phyloP scores from a whole-genome alignment of 2,113 vertebrate genomes.

The Sphaerodactylus townsendi region DNA sequence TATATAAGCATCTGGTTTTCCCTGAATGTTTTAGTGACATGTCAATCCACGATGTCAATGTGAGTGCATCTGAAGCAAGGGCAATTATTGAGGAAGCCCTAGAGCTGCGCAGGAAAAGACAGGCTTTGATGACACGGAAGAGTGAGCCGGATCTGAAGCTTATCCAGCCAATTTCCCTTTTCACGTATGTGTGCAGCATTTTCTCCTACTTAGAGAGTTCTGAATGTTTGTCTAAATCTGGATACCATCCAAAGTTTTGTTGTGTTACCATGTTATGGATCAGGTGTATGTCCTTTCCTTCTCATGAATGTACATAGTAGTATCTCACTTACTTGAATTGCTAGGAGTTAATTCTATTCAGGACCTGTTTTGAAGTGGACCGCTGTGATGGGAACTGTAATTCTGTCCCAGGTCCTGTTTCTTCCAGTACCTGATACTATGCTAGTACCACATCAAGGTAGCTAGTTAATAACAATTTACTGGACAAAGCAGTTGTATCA shows the following conservation, averaged over 20 bases:
- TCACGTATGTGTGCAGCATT: conserved; percentile 79
- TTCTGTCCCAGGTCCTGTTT: not conserved
- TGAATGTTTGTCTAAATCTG: no score
- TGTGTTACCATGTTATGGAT: no score
- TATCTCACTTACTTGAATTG: not conserved
- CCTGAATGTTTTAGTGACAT: conserved; percentile 77
- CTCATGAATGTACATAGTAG: not conserved
- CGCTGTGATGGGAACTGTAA: not conserved
- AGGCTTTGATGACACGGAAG: conserved; percentile 78
- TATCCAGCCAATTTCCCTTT: conserved; percentile 82
- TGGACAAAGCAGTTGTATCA: not conserved
- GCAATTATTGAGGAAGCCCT: conserved; percentile 87
- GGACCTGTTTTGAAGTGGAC: not conserved
- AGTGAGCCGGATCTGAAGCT: conserved; percentile 86
- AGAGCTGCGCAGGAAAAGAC: conserved; percentile 86
- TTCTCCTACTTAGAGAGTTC: not conserved
- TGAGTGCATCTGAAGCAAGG: conserved; percentile 83
- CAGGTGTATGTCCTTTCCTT: not conserved
- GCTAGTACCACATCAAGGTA: not conserved
- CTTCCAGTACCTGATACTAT: not conserved
- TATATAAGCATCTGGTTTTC: not conserved
- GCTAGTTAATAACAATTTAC: not conserved
- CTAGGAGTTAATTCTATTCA: not conserved
- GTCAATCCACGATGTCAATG: conserved; percentile 86
- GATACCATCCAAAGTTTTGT: not conserved